Evolutionary conservation across 2,113 vertebrate genomes (phyloP).

Genomic region (Sebastes schlegelii): DNA sequence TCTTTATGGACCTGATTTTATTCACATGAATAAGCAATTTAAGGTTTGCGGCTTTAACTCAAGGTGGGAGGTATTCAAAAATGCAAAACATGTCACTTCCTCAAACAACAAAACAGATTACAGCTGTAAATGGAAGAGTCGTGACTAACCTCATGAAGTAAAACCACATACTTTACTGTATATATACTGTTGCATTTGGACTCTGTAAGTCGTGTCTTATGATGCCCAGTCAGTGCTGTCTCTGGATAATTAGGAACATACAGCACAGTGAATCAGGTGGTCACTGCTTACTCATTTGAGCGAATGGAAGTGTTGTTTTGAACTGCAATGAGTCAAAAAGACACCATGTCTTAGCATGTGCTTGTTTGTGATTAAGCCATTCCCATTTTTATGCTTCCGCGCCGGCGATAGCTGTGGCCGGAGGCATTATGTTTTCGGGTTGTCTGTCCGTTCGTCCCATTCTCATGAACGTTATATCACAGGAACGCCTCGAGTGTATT

Average conservation of each 20-base stretch:
- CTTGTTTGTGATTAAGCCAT: conserved; percentile 2
- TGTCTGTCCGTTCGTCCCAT: background rate
- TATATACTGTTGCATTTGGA: background rate
- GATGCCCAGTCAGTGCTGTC: conserved; percentile 14
- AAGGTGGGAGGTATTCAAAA: background rate
- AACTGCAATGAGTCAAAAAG: background rate
- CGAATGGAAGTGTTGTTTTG: conserved; percentile 20
- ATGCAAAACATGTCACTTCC: background rate
- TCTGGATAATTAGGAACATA: conserved; percentile 44
- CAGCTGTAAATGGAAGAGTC: background rate
- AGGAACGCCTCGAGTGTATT: too few species aligned
- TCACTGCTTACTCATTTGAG: conserved; percentile 34
- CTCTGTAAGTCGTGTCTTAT: conserved; percentile 49
- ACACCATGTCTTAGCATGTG: background rate
- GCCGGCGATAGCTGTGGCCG: too few species aligned
- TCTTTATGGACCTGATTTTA: background rate
- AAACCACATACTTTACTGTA: background rate
- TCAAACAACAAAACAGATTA: background rate
- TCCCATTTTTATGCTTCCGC: background rate
- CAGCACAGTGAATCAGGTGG: conserved; percentile 26
- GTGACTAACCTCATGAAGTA: background rate
- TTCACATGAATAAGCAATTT: background rate
- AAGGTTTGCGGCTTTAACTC: background rate
- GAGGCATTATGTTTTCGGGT: background rate
- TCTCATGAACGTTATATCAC: background rate